Evolutionary conservation across 2,888 invertebrate genomes (phyloP), one percentile per base, ranked within the genome.

Genomic region (Ceraclea dissimilis): DNA sequence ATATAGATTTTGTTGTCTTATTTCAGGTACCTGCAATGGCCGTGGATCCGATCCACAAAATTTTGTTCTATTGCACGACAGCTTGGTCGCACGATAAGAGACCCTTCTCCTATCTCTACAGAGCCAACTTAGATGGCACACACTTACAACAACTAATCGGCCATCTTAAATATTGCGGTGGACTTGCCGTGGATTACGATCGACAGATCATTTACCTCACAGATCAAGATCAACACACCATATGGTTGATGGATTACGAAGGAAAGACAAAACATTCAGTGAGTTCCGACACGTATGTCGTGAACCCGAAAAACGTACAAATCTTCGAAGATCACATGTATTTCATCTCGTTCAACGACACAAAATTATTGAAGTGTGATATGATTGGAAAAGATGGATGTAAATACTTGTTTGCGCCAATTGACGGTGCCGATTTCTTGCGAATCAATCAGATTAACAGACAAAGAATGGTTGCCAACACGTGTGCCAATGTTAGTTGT

Each of bases 251-350:
- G 18, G 67, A 68, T 62, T 83, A 83, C 56, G 70, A 76, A 43
- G 79, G 79, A 31, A 65, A 39, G 13, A 39, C 13, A 5, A 39
- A n/a, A 13, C 65, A 2, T 64, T 68, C 66, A 74, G 80, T 19
- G 71, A 67, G 61, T 69, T 70, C 34, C 69, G 70, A 11, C 72
- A 73, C 59, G 0, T 69, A 78, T 1, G 68, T 81, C 0, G 68
- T 72, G 52, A 76, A 79, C 33, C 86, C 90, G 0, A 78, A 81
- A 46, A 83, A 83, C 0, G 68, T 93, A 19, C 81, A 80, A 4
- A 74, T 91, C 46, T 88, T 85, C 68, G 90, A 90, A 67, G 86
- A 89, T 68, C 76, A 84, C 61, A 72, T 93, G 1, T 93, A 87
- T 70, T 90, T 87, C 77, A 69, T 84, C 0, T 78, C 75, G 2